phyloP scores from a whole-genome alignment of 2,888 invertebrate genomes.

The Matsumyia berberina region DNA sequence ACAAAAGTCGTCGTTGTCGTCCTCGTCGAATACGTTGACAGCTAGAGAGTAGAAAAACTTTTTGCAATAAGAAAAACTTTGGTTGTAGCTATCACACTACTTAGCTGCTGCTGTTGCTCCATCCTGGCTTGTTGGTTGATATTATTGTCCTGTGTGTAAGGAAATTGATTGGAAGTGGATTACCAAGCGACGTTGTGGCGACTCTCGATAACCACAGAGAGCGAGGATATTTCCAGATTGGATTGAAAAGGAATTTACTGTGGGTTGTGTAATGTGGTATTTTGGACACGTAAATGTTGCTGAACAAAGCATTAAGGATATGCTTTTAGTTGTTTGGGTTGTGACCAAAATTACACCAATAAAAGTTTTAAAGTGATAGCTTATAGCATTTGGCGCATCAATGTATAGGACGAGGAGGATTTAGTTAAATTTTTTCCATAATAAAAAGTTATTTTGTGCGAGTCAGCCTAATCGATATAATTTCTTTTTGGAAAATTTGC shows the following conservation, averaged over 20 bases:
- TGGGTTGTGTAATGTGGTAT: constrained; percentile 65
- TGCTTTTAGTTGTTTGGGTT: constrained; percentile 59
- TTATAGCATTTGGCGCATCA: constrained; percentile 46
- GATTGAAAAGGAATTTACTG: constrained; percentile 56
- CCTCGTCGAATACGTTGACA: constrained; percentile 28
- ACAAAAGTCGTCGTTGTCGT: constrained; percentile 36
- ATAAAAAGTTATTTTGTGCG: constrained; percentile 1
- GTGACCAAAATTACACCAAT: constrained; percentile 60
- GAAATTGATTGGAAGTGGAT: constrained; percentile 73
- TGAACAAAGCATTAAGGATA: constrained; percentile 63
- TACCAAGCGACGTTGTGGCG: constrained; percentile 70
- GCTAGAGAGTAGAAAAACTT: constrained; percentile 47
- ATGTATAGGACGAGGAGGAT: constrained; percentile 10
- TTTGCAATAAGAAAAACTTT: constrained; percentile 68
- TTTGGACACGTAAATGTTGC: constrained; percentile 70
- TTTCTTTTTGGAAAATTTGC: not conserved
- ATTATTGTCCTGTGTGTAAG: constrained; percentile 57
- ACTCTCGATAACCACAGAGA: constrained; percentile 57
- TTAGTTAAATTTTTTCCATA: constrained; percentile 25
- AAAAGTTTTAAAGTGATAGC: constrained; percentile 68
- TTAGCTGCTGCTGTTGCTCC: constrained; percentile 67
- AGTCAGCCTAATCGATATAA: not conserved
- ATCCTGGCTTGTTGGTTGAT: constrained; percentile 46
- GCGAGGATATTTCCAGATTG: constrained; percentile 31
- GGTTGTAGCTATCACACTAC: constrained; percentile 59